These are phyloP conservation scores for Nomada fabriciana DNA, from an alignment of 2,888 invertebrate species.

Conservation along the genomic window DNA sequence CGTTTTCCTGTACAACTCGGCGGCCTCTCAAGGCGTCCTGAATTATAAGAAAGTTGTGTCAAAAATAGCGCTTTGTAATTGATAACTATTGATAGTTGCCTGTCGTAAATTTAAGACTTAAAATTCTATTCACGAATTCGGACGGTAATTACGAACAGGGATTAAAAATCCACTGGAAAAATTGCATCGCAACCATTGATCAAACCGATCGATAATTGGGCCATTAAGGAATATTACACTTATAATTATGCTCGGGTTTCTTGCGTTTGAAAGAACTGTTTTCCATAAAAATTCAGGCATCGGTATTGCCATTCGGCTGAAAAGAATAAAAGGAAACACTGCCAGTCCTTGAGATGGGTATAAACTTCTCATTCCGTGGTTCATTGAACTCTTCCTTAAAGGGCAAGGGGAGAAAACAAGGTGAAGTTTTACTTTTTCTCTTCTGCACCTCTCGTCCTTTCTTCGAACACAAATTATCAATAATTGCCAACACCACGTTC, in stretches of 20 bases:
- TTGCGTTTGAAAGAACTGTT: not conserved
- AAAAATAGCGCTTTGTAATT: not conserved
- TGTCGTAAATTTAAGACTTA: not conserved
- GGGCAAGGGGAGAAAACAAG: slow-evolving; percentile 49
- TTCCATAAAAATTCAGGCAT: slow-evolving; percentile 20
- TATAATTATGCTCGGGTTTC: not conserved
- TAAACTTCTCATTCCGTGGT: slow-evolving; percentile 54
- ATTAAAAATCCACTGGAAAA: not conserved
- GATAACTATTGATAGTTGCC: not conserved
- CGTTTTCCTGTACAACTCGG: not conserved
- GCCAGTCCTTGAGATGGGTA: slow-evolving; percentile 59
- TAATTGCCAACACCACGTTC: slow-evolving; percentile 20
- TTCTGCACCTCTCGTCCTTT: slow-evolving; percentile 23
- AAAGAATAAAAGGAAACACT: slow-evolving; percentile 55
- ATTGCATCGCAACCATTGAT: not conserved
- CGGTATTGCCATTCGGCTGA: not conserved
- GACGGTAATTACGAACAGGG: not conserved
- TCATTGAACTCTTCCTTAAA: slow-evolving; percentile 64
- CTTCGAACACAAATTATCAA: slow-evolving; percentile 26
- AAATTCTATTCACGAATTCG: not conserved
- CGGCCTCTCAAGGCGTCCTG: not conserved
- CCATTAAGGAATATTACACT: too few relatives aligned
- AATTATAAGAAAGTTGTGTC: slow-evolving; percentile 2
- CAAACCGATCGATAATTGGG: not conserved
- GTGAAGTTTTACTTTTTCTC: slow-evolving; percentile 31